Base-by-base conservation (phyloP, 1,140 invertebrate genomes). In the Ceratoteleas bidentatus region DNA sequence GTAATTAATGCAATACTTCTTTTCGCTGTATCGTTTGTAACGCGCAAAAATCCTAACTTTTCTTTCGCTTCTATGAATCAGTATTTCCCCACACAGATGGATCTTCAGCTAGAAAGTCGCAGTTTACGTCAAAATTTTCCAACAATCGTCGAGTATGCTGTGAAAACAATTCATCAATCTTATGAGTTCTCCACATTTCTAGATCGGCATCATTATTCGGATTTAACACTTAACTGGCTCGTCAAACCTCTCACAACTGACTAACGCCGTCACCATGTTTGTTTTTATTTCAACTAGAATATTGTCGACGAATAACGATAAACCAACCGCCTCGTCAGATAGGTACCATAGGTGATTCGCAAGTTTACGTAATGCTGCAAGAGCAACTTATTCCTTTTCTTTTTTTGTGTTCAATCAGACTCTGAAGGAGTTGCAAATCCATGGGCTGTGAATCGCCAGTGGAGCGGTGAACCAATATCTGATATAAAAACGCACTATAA, bases 391-490 rank as follows among this genome's bases (percentile, higher is more conserved):
- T 56, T 56, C 14, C 9, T 56, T 38, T 11, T 56, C 0, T 13
- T 36, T n/a, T 0, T 32, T 32, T 56, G 38, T 56, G 36, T 8
- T 36, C 34, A 38, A 56, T 56, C 13, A 56, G 32, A 36, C 14
- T 38, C 8, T 56, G 53, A 32, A 54, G 15, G 2, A 54, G 15
- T n/a, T 34, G 14, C 11, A 54, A 34, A n/a, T 54, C 4, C 11
- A 34, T 34, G 24, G 52, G n/a, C 52, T 54, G 24, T 3, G 33
- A n/a, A 54, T 11, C 6, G 52, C n/a, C 4, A n/a, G 3, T 1
- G 52, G n/a, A 34, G 52, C 52, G n/a, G 24, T 54, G 8, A 54
- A 54, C 52, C 52, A 54, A 54, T 34, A 33, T n/a, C 33, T 34
- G 3, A 34, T 6, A 34, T 54, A 54, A 34, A 54, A 54, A 33